A percentile compares a stretch with the other conserved stretches of the same genome.
These are phyloP conservation scores for Crotalus tigris DNA, from an alignment of 2,113 vertebrate species.

Conservation along the genomic window DNA sequence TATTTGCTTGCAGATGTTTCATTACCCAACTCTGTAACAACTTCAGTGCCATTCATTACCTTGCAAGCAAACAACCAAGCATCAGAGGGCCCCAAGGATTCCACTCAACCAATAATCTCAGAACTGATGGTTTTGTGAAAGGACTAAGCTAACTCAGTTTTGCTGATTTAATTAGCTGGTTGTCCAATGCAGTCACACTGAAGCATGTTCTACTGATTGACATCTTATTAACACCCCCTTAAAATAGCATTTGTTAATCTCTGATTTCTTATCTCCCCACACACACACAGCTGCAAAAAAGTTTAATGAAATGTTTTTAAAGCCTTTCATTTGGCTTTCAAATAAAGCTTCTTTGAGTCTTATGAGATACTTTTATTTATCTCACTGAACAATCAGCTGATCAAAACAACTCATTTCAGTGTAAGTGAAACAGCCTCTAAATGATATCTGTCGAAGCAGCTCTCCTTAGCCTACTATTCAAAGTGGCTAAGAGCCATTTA, in stretches of 20 bases:
- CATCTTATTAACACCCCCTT: not conserved
- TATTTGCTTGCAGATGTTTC: not conserved
- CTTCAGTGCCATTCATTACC: not conserved
- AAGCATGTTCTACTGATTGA: not conserved
- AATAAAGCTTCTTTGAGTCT: not conserved
- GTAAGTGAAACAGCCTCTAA: not conserved
- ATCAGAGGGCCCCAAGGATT: not conserved
- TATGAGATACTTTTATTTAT: not conserved
- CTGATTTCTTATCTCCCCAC: not conserved
- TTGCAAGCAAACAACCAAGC: not conserved
- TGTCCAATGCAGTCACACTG: not conserved
- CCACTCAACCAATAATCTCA: not conserved
- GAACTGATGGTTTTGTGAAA: not conserved
- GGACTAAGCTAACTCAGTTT: not conserved
- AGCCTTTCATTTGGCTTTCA: not conserved
- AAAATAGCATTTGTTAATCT: not conserved
- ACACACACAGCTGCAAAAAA: not conserved
- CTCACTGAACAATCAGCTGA: not conserved
- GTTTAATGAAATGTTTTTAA: not conserved
- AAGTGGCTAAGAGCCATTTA: not conserved
- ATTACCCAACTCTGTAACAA: not conserved
- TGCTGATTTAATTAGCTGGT: not conserved
- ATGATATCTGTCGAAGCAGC: not conserved
- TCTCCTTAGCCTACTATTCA: slow-evolving; percentile 44
- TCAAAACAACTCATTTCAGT: not conserved